phyloP scores from a whole-genome alignment of 2,888 invertebrate species.

The Agrotis ipsilon region DNA sequence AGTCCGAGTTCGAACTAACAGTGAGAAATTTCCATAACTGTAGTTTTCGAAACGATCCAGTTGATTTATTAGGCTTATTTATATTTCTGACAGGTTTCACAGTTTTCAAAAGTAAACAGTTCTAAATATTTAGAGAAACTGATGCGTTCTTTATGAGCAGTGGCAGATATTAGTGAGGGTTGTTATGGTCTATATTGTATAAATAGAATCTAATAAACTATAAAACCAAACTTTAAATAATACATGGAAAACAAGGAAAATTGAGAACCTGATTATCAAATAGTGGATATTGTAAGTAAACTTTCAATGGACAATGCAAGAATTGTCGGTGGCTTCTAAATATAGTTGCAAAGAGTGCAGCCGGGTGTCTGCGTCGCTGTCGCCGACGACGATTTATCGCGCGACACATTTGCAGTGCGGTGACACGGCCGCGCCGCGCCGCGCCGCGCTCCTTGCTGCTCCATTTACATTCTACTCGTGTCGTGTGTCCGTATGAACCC shows the following conservation, averaged over 20 bases:
- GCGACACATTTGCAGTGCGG: conserved; percentile 62
- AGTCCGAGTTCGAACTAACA: conserved; percentile 61
- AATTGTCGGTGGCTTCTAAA: conserved; percentile 62
- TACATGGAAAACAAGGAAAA: background rate
- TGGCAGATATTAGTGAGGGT: conserved; percentile 30
- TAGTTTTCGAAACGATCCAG: conserved; percentile 68
- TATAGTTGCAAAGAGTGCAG: conserved; percentile 71
- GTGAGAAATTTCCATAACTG: conserved; percentile 70
- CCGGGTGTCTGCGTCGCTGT: conserved; percentile 66
- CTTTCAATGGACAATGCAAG: conserved; percentile 38
- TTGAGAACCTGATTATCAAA: background rate
- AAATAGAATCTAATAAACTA: background rate
- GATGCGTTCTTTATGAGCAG: conserved; percentile 39
- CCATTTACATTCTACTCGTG: conserved; percentile 71
- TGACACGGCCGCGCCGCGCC: conserved; percentile 10
- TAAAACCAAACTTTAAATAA: conserved; percentile 5
- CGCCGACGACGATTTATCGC: conserved; percentile 71
- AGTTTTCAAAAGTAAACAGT: conserved; percentile 50
- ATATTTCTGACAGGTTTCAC: conserved; percentile 56
- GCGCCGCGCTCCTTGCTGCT: conserved; percentile 59
- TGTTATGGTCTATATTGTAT: conserved; percentile 1
- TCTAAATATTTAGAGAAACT: conserved; percentile 40
- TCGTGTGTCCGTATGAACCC: conserved; percentile 64
- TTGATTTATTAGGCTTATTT: conserved; percentile 63
- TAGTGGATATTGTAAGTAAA: conserved; percentile 32